These are phyloP conservation scores for Agriopis leucophaearia DNA, from an alignment of 2,888 invertebrate species.

Conservation along the genomic window DNA sequence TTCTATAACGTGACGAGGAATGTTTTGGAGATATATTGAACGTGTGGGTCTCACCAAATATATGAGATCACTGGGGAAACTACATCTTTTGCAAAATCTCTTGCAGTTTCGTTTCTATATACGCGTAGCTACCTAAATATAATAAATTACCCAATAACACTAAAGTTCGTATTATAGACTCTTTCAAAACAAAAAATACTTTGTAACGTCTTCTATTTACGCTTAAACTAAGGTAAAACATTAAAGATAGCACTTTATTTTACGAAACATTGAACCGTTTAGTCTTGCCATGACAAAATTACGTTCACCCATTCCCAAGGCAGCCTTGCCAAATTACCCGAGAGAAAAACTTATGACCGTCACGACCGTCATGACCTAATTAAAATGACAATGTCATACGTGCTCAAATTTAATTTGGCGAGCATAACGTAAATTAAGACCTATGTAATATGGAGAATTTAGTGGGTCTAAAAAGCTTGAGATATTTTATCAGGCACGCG, in stretches of 20 bases:
- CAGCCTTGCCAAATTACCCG: constrained; percentile 6
- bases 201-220: not conserved
- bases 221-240: constrained; percentile 1
- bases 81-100: no score
- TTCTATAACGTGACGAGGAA: not conserved
- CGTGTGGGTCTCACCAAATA: no score
- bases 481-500: not conserved
- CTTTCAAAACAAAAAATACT: not conserved
- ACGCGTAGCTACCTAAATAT: no score
- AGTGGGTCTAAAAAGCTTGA: not conserved
- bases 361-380: constrained; percentile 19
- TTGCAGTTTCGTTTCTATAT: no score
- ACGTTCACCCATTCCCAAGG: not conserved
- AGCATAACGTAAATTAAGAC: not conserved
- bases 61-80: no score
- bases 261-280: constrained; percentile 11
- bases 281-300: constrained; percentile 7
- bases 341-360: constrained; percentile 5
- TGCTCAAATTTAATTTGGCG: constrained; percentile 26
- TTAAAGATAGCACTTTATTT: constrained; percentile 1
- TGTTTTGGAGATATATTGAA: not conserved
- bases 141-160: no score
- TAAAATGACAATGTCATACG: constrained; percentile 17
- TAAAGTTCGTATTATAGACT: no score
- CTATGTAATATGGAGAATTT: no score